phyloP scores from a whole-genome alignment of 2,797 vertebrate genomes.

The Buceros bicornis region DNA sequence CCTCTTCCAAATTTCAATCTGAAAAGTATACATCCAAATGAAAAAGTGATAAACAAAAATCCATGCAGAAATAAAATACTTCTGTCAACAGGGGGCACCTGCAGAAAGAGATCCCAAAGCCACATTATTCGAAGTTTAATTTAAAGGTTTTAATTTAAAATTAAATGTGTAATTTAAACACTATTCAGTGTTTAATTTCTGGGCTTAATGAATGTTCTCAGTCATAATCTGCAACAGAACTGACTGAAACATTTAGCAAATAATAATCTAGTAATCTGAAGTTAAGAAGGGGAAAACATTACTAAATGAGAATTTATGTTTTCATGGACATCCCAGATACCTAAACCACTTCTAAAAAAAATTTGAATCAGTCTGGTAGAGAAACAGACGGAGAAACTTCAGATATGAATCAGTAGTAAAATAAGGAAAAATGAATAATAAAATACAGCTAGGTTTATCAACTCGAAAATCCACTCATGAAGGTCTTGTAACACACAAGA shows the following conservation, averaged over 20 bases:
- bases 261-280: not conserved
- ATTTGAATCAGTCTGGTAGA: not conserved
- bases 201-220: not conserved
- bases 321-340: not conserved
- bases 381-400: not conserved
- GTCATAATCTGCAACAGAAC: not conserved
- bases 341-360: not conserved
- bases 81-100: not conserved
- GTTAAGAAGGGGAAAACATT: not conserved
- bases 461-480: not conserved
- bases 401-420: not conserved
- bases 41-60: not conserved
- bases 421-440: not conserved
- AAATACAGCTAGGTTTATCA: not conserved
- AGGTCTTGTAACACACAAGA: not conserved
- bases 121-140: not conserved
- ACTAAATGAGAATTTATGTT: not conserved
- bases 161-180: too few relatives aligned
- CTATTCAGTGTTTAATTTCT: not conserved
- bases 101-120: not conserved
- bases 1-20: not conserved
- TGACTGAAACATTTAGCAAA: not conserved
- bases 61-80: not conserved
- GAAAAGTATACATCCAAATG: not conserved
- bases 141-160: not conserved